Evolutionary conservation across 2,888 invertebrate species (phyloP), one percentile per base, ranked within the genome.

Genomic region (Drosophila engyochracea): DNA sequence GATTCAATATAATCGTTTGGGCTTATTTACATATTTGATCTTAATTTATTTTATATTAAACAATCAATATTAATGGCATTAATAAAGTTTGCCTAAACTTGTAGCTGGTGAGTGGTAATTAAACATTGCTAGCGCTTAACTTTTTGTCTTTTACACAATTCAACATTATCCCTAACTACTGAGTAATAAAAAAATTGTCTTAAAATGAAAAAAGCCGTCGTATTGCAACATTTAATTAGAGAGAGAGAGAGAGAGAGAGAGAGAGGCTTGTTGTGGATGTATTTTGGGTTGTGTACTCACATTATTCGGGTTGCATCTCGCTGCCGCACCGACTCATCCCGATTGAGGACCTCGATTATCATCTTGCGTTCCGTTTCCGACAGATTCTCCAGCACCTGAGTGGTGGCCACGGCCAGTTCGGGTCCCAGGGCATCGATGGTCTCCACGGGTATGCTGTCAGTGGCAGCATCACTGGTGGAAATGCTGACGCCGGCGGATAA

Each of bases 321-420:
- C 80, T 94, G 93, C 19, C 94, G 92, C 51, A 95, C 91, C 67
- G 93, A 93, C 84, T 95, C 95, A 82, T 95, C 95, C 55, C 95
- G 93, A 76, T 94, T 94, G 60, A 95, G 91, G 52, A 95, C 95
- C 72, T 93, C 94, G 72, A 95, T 93, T 83, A 95, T 95, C 89
- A 94, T 94, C 89, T 94, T 94, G 53, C 94, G 93, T 79, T 95
- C 95, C 37, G 91, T 92, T 39, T 93, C 93, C 33, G 93, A 92
- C 41, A 94, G 78, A 72, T 91, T 93, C 47, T 93, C 93, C 22
- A 93, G 83, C 35, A 93, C 93, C 73, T 93, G 93, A 2, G 93
- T 90, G 4, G 93, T 93, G 55, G 93, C 91, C 41, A 91, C 91
- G 4, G 92, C 91, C 74, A 93, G 73, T 63, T 93, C 93, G 5